These are phyloP conservation scores for Meloidogyne hapla DNA, from an alignment of 1,140 invertebrate species.

Conservation along the genomic window DNA sequence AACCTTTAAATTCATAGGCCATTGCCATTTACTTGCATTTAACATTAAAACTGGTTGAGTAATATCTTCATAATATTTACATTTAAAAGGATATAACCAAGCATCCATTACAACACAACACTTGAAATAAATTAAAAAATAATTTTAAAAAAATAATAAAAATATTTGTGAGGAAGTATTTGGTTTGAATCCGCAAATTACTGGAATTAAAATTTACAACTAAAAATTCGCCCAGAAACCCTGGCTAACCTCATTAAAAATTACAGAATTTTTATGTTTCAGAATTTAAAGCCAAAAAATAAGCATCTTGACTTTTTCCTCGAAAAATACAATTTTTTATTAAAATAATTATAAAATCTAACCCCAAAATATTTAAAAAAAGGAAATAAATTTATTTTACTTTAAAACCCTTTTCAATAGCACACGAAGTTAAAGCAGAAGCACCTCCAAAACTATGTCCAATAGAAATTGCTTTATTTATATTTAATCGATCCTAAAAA, in stretches of 20 bases:
- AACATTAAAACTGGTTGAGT: conserved; percentile 71
- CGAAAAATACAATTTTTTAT: no score
- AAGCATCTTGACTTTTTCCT: no score
- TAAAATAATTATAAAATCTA: no score
- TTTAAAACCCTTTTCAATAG: conserved; percentile 28
- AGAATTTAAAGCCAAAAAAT: no score
- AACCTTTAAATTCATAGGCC: conserved; percentile 53
- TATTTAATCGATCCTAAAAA: conserved; percentile 69
- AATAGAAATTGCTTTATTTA: conserved; percentile 67
- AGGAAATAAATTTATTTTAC: conserved; percentile 43
- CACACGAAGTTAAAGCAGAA: conserved; percentile 69
- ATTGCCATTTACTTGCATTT: conserved; percentile 73
- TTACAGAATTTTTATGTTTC: no score
- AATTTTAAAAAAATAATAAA: conserved; percentile 3
- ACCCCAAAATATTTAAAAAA: conserved; percentile 51
- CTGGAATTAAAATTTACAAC: no score
- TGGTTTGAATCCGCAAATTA: no score
- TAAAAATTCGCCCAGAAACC: no score
- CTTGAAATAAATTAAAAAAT: conserved; percentile 61
- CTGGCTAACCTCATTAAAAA: no score
- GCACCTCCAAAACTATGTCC: conserved; percentile 75
- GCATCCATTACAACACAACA: conserved; percentile 71
- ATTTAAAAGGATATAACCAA: conserved; percentile 73
- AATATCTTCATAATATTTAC: conserved; percentile 45
- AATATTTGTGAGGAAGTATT: no score